Conservation (phyloP, 2,888 invertebrate species). For the Dicyrtoma fusca region DNA sequence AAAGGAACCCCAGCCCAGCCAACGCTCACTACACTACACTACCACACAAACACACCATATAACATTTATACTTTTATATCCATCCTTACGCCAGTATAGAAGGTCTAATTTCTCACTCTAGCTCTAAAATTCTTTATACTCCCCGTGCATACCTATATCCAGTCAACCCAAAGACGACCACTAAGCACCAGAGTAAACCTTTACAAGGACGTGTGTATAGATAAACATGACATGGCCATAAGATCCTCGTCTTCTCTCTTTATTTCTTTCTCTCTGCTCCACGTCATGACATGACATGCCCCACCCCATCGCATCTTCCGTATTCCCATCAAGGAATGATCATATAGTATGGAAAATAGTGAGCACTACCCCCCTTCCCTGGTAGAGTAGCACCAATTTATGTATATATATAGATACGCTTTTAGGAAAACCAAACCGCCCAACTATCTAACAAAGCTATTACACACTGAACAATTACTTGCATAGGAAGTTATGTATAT, state of each 20-base stretch:
- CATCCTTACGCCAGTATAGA: too few relatives aligned
- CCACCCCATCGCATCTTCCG: conserved; percentile 14
- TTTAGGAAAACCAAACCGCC: too few relatives aligned
- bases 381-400: too few relatives aligned
- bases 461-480: too few relatives aligned
- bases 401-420: too few relatives aligned
- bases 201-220: too few relatives aligned
- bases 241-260: conserved; percentile 6
- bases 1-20: conserved; percentile 36
- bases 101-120: too few relatives aligned
- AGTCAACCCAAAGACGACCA: not conserved
- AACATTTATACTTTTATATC: too few relatives aligned
- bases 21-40: not conserved
- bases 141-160: not conserved
- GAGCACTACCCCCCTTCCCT: conserved; percentile 28
- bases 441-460: too few relatives aligned
- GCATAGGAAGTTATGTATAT: too few relatives aligned
- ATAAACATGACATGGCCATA: too few relatives aligned
- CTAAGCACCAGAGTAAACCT: not conserved
- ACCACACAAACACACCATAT: not conserved
- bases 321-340: conserved; percentile 21
- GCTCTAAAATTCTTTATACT: too few relatives aligned
- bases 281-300: conserved; percentile 42
- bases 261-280: conserved; percentile 18
- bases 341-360: not conserved